These are phyloP conservation scores for Octonoba sinensis DNA, from an alignment of 2,888 invertebrate genomes.

Conservation along the genomic window DNA sequence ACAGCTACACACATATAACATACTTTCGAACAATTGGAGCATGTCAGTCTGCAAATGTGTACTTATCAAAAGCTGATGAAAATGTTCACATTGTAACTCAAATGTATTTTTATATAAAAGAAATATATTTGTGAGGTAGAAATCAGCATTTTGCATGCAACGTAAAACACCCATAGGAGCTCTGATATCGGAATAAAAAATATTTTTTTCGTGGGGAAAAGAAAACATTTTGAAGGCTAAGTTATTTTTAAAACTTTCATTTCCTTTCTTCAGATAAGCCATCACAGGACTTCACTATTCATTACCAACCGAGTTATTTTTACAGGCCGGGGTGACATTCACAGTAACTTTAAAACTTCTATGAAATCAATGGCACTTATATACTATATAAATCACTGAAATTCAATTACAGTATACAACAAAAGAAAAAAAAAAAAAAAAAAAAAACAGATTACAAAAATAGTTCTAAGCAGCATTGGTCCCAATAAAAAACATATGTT, in stretches of 20 bases:
- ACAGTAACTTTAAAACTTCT: conserved; percentile 3
- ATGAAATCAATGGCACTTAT: conserved; percentile 6
- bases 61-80: conserved; percentile 37
- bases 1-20: conserved; percentile 1
- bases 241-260: conserved; percentile 6
- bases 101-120: conserved; percentile 61
- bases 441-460: too few relatives aligned
- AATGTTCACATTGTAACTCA: conserved; percentile 54
- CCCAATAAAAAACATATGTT: too few relatives aligned
- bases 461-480: too few relatives aligned
- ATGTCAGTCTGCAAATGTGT: conserved; percentile 15
- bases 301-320: conserved; percentile 8
- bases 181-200: conserved; percentile 45
- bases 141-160: conserved; percentile 63
- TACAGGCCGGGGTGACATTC: conserved; percentile 30
- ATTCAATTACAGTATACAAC: too few relatives aligned
- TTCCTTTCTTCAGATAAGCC: conserved; percentile 11
- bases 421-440: too few relatives aligned
- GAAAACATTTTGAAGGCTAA: conserved; percentile 51
- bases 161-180: conserved; percentile 47
- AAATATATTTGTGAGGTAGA: conserved; percentile 62
- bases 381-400: background rate
- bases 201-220: conserved; percentile 24
- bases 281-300: conserved; percentile 15
- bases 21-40: conserved; percentile 17